Evolutionary conservation across 1,140 invertebrate genomes (phyloP), one percentile per base, ranked within the genome.

Genomic region (Bombus confusus): DNA sequence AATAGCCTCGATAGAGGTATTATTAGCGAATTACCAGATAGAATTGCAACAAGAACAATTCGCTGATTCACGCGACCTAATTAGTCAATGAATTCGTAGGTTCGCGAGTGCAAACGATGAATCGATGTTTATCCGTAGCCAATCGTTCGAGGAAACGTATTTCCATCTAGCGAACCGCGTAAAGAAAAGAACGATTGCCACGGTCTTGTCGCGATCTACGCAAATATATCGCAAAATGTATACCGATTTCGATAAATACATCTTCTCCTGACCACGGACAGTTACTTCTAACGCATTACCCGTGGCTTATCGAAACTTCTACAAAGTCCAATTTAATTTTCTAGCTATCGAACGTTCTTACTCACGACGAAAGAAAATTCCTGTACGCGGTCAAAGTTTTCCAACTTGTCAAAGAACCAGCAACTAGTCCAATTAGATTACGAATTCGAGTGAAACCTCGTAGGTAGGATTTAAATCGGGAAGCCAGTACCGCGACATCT

Each of bases 41-140:
- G n/a, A 72, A n/a, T 57, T 22, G 47, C 10, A 28, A 28, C 34
- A 9, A 15, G 57, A n/a, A 31, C 39, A 81, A 81, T 81, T 73
- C 68, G 47, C 39, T 81, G 79, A 81, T 81, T 81, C 68, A 81
- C 68, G 43, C 79, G 68, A 41, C 28, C 47, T 37, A 59, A 73
- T 81, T 81, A 59, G 47, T 41, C 68, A 73, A 73, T 52, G 47
- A 22, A 34, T 15, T 57, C 68, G 68, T 47, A 47, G 78, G 25
- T 52, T 57, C 47, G 47, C n/a, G 37, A 39, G n/a, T 43, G 25
- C 22, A 22, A 39, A 22, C 47, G 79, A 72, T 73, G 79, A 72
- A 80, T 80, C 68, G 68, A 59, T 15, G 37, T 41, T 81, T 41
- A 41, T 41, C 37, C 28, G 5, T n/a, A 39, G 69, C 47, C 37